Percentiles rank a stretch among this genome's conserved stretches.
Conservation (phyloP, 1,140 invertebrate genomes). For the Ceratoteleas bidentatus region DNA sequence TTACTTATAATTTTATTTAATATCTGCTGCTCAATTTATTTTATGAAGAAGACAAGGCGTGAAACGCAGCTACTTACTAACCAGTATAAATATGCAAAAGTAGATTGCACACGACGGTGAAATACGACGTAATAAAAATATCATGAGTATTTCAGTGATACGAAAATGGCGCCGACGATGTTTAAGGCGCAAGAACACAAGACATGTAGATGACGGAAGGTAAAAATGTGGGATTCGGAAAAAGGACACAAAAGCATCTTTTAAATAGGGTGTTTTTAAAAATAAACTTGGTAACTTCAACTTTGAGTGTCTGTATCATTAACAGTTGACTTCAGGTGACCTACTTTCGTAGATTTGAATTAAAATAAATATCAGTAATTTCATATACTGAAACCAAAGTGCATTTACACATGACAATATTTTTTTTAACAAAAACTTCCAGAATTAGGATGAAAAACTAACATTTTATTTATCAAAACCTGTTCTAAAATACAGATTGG, state of each 20-base stretch:
- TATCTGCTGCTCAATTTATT: slow-evolving; percentile 44
- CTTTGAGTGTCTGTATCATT: slow-evolving; percentile 74
- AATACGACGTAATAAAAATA: slow-evolving; percentile 79
- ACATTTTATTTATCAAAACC: too few relatives aligned
- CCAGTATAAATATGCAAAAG: slow-evolving; percentile 78
- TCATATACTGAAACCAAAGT: too few relatives aligned
- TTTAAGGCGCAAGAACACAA: slow-evolving; percentile 64
- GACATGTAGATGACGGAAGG: slow-evolving; percentile 63
- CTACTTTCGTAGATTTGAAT: too few relatives aligned
- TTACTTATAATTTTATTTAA: slow-evolving; percentile 24
- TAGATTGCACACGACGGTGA: slow-evolving; percentile 74
- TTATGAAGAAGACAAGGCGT: slow-evolving; percentile 59
- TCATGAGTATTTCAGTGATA: slow-evolving; percentile 76
- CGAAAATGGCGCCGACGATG: slow-evolving; percentile 69
- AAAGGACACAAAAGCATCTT: slow-evolving; percentile 16
- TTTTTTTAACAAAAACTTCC: too few relatives aligned
- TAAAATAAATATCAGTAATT: too few relatives aligned
- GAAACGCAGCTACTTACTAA: slow-evolving; percentile 73
- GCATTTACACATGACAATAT: too few relatives aligned
- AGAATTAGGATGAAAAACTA: too few relatives aligned
- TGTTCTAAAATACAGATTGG: too few relatives aligned
- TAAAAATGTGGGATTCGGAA: slow-evolving; percentile 52
- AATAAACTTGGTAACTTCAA: slow-evolving; percentile 79
- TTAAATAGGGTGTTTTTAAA: slow-evolving; percentile 71
- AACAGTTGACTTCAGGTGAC: not conserved